phyloP scores from a whole-genome alignment of 2,797 vertebrate species.

The Galago senegalensis region DNA sequence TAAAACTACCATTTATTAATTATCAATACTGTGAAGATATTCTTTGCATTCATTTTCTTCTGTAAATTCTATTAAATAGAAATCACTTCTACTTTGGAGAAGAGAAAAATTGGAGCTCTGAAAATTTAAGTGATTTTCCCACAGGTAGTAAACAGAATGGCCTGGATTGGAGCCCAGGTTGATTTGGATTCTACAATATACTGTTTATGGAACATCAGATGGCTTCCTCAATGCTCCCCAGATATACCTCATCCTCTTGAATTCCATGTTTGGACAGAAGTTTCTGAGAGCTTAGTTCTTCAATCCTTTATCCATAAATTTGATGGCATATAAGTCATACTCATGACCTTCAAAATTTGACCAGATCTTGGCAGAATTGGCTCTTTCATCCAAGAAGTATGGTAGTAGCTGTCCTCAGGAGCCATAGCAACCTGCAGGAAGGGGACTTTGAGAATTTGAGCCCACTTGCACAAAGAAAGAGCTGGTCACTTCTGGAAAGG shows the following conservation, averaged over 20 bases:
- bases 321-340: not conserved
- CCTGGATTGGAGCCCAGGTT: not conserved
- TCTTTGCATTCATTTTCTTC: slow-evolving; percentile 4
- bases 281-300: not conserved
- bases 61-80: not conserved
- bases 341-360: not conserved
- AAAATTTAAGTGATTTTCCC: slow-evolving; percentile 2
- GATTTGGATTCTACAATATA: not conserved
- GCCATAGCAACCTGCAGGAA: not conserved
- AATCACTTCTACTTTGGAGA: slow-evolving; percentile 18
- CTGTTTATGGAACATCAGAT: not conserved
- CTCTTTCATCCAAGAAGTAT: not conserved
- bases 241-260: not conserved
- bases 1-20: slow-evolving; percentile 7
- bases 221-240: not conserved
- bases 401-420: not conserved
- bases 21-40: not conserved
- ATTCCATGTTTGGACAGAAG: slow-evolving; percentile 6
- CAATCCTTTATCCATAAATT: not conserved
- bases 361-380: not conserved
- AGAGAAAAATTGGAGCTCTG: not conserved
- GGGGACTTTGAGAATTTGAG: not conserved
- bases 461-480: not conserved
- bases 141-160: not conserved
- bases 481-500: not conserved